These are phyloP conservation scores for Rhabdornis inornatus DNA, from an alignment of 2,113 vertebrate genomes.

Conservation along the genomic window DNA sequence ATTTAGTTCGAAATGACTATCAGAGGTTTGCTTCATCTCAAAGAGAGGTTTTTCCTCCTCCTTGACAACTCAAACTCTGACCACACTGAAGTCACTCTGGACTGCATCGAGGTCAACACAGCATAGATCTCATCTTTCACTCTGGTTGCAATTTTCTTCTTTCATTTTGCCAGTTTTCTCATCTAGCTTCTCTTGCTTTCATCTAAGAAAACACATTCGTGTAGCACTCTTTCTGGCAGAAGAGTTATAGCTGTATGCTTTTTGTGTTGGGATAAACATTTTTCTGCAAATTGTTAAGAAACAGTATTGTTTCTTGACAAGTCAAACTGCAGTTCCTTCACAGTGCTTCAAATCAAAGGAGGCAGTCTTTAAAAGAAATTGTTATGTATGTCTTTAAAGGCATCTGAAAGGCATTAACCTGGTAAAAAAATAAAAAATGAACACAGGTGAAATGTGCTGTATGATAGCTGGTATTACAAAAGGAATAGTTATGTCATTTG, in stretches of 20 bases:
- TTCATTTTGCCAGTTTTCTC: not conserved
- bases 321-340: not conserved
- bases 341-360: not conserved
- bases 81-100: not conserved
- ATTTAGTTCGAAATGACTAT: not conserved
- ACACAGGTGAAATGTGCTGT: not conserved
- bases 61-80: not conserved
- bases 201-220: accelerated
- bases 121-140: not conserved
- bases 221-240: not conserved
- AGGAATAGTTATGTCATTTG: not conserved
- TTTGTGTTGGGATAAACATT: not conserved
- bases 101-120: not conserved
- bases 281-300: not conserved
- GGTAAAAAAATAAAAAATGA: not conserved
- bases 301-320: not conserved
- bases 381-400: not conserved
- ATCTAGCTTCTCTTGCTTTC: not conserved
- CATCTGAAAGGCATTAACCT: not conserved
- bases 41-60: not conserved
- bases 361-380: not conserved
- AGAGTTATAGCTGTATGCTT: not conserved
- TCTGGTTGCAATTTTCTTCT: not conserved
- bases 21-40: not conserved
- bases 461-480: not conserved